phyloP scores from a whole-genome alignment of 2,888 invertebrate genomes.

The Crossocerus cetratus region DNA sequence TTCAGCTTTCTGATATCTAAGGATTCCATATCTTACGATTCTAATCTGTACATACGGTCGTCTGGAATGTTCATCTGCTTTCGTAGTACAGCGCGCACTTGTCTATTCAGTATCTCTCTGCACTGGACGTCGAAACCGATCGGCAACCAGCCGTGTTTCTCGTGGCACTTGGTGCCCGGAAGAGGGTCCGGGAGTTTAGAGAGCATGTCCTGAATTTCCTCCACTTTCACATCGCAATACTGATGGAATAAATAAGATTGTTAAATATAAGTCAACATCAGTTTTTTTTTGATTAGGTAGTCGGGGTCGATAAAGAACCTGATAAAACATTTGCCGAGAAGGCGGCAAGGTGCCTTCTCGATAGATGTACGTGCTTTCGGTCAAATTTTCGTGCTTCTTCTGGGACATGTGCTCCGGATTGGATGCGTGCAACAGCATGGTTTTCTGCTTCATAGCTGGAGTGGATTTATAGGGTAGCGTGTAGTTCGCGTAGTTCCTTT shows the following conservation, averaged over 20 bases:
- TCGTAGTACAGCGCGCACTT: conserved; percentile 79
- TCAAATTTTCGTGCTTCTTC: conserved; percentile 69
- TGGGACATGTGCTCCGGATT: conserved; percentile 60
- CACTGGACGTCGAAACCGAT: conserved; percentile 84
- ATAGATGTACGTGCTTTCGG: conserved; percentile 80
- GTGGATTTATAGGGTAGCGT: conserved; percentile 77
- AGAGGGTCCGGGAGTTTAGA: conserved; percentile 81
- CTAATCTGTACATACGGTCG: conserved; percentile 65
- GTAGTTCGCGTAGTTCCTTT: conserved; percentile 77
- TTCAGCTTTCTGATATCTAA: background rate
- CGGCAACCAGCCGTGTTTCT: conserved; percentile 89
- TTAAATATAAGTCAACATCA: too few species aligned
- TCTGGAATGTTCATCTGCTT: conserved; percentile 74
- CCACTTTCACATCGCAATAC: conserved; percentile 88
- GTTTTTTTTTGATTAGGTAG: too few species aligned
- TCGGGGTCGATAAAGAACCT: conserved; percentile 78
- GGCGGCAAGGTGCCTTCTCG: conserved; percentile 87
- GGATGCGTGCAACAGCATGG: conserved; percentile 67
- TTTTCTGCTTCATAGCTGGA: conserved; percentile 75
- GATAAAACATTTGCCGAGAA: conserved; percentile 93
- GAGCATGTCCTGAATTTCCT: conserved; percentile 88
- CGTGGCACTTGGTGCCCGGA: conserved; percentile 82
- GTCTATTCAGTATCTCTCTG: conserved; percentile 85
- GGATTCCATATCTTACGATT: background rate
- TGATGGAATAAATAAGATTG: conserved; percentile 64